A percentile compares a stretch with the other conserved stretches of the same genome.
These are phyloP conservation scores for Allacma fusca DNA, from an alignment of 2,888 invertebrate genomes.

Conservation along the genomic window DNA sequence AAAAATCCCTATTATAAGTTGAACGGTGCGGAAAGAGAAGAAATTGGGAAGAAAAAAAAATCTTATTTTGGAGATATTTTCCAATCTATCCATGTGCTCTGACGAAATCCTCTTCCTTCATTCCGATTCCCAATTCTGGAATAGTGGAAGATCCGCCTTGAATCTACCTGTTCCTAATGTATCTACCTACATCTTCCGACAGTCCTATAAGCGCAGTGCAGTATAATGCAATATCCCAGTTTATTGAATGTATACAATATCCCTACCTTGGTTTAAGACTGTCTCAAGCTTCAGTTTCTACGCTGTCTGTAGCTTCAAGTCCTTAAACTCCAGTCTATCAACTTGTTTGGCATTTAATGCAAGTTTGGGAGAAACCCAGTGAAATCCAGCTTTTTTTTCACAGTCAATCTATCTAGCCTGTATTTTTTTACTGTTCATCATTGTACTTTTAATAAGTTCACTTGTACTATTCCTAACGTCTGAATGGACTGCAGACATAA, in stretches of 20 bases:
- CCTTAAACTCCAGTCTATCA: too few relatives aligned
- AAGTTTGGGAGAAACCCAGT: too few relatives aligned
- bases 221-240: background rate
- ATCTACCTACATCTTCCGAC: background rate
- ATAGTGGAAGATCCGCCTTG: conserved; percentile 24
- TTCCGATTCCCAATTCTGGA: conserved; percentile 44
- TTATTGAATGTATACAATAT: too few relatives aligned
- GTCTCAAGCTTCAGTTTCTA: too few relatives aligned
- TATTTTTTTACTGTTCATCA: background rate
- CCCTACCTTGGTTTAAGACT: too few relatives aligned
- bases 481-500: background rate
- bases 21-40: conserved; percentile 22
- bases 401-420: too few relatives aligned
- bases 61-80: conserved; percentile 45
- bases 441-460: conserved; percentile 2
- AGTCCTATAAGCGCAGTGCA: background rate
- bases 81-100: conserved; percentile 45
- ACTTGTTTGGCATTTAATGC: too few relatives aligned
- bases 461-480: background rate
- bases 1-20: conserved; percentile 33
- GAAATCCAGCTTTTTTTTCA: too few relatives aligned
- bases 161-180: background rate
- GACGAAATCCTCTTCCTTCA: conserved; percentile 23
- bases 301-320: too few relatives aligned
- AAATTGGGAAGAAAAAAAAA: conserved; percentile 26